Conservation (phyloP, 2,888 invertebrate species). For the Melipona bicolor region DNA sequence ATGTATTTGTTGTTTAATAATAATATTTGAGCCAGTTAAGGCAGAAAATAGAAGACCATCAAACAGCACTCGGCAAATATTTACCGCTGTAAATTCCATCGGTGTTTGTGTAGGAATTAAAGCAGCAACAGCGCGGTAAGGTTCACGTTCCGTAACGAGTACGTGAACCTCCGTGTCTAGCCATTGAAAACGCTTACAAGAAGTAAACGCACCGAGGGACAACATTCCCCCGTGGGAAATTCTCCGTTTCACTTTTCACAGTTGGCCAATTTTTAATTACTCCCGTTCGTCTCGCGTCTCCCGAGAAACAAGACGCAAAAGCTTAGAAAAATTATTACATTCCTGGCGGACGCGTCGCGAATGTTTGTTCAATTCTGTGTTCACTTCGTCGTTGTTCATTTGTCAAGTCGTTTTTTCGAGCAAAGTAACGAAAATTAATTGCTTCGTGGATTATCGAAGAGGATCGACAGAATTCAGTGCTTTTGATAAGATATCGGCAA, state of each 20-base stretch:
- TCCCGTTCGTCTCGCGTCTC: neutral
- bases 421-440: neutral
- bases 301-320: neutral
- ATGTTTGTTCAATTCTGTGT: neutral
- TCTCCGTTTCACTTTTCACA: neutral
- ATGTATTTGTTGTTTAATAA: neutral
- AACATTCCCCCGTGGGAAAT: neutral
- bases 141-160: neutral
- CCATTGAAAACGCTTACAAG: conserved; percentile 1
- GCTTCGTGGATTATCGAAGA: neutral
- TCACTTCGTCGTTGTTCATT: neutral
- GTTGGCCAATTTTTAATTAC: conserved; percentile 3
- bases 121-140: neutral
- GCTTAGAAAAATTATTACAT: neutral
- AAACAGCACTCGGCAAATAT: too few species aligned
- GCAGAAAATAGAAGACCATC: too few species aligned
- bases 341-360: too few species aligned
- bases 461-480: neutral
- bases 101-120: conserved; percentile 16
- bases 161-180: neutral
- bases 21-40: neutral
- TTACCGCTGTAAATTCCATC: neutral
- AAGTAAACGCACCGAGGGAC: neutral
- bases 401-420: neutral
- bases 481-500: neutral